Percentiles rank a stretch among this genome's conserved stretches.
Conservation (phyloP, 2,797 vertebrate genomes). For the Sandelia bainsii region DNA sequence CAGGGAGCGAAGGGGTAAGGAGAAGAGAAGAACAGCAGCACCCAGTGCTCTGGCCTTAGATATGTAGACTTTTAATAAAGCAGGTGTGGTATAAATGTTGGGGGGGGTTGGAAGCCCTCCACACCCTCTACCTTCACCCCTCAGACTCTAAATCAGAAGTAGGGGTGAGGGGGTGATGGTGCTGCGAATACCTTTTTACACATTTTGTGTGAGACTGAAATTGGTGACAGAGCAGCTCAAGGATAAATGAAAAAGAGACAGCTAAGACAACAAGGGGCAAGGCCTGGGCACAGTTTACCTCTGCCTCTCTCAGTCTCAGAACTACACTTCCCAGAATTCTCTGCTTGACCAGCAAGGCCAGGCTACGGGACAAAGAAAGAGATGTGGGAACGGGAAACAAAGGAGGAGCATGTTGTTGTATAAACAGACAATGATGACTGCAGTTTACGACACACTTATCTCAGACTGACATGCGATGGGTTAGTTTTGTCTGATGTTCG, state of each 20-base stretch:
- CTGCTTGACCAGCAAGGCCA: slow-evolving; percentile 65
- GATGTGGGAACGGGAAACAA: slow-evolving; percentile 29
- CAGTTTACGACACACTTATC: slow-evolving; percentile 53
- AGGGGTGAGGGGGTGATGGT: slow-evolving; percentile 42
- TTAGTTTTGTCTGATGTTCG: slow-evolving; percentile 38
- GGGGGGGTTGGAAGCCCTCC: slow-evolving; percentile 20
- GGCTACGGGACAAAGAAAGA: slow-evolving; percentile 47
- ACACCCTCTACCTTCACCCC: slow-evolving; percentile 46
- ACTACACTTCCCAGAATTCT: slow-evolving; percentile 73
- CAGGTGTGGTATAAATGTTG: slow-evolving; percentile 16
- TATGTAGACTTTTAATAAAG: slow-evolving; percentile 63
- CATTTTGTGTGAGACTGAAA: slow-evolving; percentile 61
- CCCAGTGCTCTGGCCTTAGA: slow-evolving; percentile 62
- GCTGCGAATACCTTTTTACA: slow-evolving; percentile 61
- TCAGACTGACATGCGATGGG: slow-evolving; percentile 43
- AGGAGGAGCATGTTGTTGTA: slow-evolving; percentile 44
- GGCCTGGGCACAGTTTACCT: slow-evolving; percentile 42
- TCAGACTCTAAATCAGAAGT: slow-evolving; percentile 67
- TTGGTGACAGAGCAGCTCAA: slow-evolving; percentile 54
- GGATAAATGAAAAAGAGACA: slow-evolving; percentile 42
- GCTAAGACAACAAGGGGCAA: slow-evolving; percentile 22
- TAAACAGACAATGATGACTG: slow-evolving; percentile 23
- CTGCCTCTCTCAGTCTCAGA: slow-evolving; percentile 69
- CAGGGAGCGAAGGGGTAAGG: slow-evolving; percentile 39
- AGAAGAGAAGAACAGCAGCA: slow-evolving; percentile 56